Evolutionary conservation across 2,113 vertebrate genomes (phyloP), one percentile per base, ranked within the genome.

Genomic region (Corynorhinus townsendii): DNA sequence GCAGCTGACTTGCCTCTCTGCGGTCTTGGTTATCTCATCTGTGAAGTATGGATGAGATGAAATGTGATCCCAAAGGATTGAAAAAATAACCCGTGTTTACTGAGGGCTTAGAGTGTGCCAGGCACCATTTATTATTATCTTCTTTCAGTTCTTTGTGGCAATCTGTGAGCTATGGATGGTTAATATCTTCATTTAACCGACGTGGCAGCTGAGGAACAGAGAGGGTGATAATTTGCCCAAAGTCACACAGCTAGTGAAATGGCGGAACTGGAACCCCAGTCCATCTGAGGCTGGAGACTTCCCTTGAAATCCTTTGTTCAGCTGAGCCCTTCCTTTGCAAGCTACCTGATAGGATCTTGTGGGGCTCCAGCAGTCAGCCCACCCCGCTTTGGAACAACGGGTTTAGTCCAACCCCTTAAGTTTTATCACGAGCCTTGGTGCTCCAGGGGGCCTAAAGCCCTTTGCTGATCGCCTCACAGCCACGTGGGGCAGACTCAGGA

Each of bases 81-180:
- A 38, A 26, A 24, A 11, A 24, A 12, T 11, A 12, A 4, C 35
- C 62, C 0, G 24, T 28, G 40, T 75, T 62, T 11, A 14, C 84
- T n/a, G 66, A 33, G 40, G 79, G 33, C 47, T 79, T 30, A 1
- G 77, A 33, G 52, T 1, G 11, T 47, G 30, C 35, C 11, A 0
- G 52, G 40, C 26, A 26, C 24, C 1, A 0, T 0, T 0, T 7
- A 1, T 30, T 26, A 59, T 26, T 26, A 1, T 59, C 64, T 12
- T n/a, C 59, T 56, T 68, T 38, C 3, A 0, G 20, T 30, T 66
- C 30, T 89, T 15, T 14, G 40, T 71, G 89, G 45, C 33, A 7
- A 0, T 64, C 89, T 3, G 22, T 28, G 45, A 54, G 40, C n/a
- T 15, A 0, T 16, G 35, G 5, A 0, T 52, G 20, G 24, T 49